Conservation (phyloP, 2,888 invertebrate species). For the Chironomus tentans region DNA sequence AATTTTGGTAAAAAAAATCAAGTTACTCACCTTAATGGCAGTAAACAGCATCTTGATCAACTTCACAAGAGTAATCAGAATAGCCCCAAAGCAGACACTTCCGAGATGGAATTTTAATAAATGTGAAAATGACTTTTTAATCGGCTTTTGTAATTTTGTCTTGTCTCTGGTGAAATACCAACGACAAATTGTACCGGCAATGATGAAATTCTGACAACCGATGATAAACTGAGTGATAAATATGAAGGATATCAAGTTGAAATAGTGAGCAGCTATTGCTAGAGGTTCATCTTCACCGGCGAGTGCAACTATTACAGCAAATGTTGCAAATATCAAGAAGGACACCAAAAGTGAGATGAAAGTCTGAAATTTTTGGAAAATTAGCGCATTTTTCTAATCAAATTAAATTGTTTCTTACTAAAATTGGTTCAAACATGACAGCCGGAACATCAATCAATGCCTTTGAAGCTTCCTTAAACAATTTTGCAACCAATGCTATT, state of each 20-base stretch:
- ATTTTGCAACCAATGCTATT: constrained; percentile 51
- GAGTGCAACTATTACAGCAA: constrained; percentile 53
- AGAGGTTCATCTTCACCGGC: constrained; percentile 41
- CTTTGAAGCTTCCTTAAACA: constrained; percentile 59
- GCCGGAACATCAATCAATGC: constrained; percentile 53
- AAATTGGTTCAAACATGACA: constrained; percentile 50
- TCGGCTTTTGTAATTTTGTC: constrained; percentile 42
- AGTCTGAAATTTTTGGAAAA: constrained; percentile 53
- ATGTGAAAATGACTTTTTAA: constrained; percentile 43
- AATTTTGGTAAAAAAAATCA: too few relatives aligned
- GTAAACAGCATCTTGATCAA: constrained; percentile 48
- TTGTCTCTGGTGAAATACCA: constrained; percentile 56
- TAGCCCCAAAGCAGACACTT: constrained; percentile 67
- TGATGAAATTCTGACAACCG: constrained; percentile 58
- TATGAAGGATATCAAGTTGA: constrained; percentile 49
- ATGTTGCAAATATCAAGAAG: constrained; percentile 49
- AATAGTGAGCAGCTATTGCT: constrained; percentile 38
- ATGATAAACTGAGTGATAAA: constrained; percentile 59
- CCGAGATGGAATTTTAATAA: constrained; percentile 61
- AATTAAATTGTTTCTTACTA: constrained; percentile 47
- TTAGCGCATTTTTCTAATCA: constrained; percentile 30
- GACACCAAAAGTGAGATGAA: constrained; percentile 46
- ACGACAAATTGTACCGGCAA: constrained; percentile 52
- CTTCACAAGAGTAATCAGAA: constrained; percentile 62
- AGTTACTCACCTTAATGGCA: constrained; percentile 23